Conservation (phyloP, 2,888 invertebrate species). For the Gasteruption jaculator region DNA sequence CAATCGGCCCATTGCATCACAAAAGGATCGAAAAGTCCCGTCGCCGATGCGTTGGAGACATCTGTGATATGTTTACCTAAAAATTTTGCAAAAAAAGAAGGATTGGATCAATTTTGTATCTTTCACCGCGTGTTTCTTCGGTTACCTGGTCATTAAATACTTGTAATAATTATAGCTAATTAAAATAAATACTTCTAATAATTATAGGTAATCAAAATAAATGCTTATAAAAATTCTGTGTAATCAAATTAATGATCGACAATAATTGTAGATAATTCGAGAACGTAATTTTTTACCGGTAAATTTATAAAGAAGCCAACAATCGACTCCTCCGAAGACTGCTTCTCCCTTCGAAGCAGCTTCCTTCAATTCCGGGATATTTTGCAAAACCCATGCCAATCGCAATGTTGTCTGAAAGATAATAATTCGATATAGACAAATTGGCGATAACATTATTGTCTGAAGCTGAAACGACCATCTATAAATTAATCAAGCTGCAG, state of each 20-base stretch:
- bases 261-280: too few relatives aligned
- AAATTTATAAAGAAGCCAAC: conserved; percentile 87
- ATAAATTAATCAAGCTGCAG: too few relatives aligned
- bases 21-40: conserved; percentile 92
- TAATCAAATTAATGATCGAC: too few relatives aligned
- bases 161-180: background rate
- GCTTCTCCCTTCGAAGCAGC: conserved; percentile 64
- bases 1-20: conserved; percentile 78
- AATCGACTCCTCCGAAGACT: conserved; percentile 85
- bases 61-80: conserved; percentile 70
- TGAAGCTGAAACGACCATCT: too few relatives aligned
- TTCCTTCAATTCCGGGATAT: conserved; percentile 64
- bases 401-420: conserved; percentile 66
- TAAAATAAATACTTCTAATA: background rate
- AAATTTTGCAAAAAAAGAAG: conserved; percentile 10
- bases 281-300: conserved; percentile 54
- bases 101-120: background rate
- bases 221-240: too few relatives aligned
- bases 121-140: too few relatives aligned
- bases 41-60: conserved; percentile 85
- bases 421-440: too few relatives aligned
- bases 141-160: background rate
- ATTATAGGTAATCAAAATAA: too few relatives aligned
- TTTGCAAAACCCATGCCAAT: conserved; percentile 73
- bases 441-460: too few relatives aligned